These are phyloP conservation scores for Adineta ricciae DNA, from an alignment of 2,888 invertebrate species.

Conservation along the genomic window DNA sequence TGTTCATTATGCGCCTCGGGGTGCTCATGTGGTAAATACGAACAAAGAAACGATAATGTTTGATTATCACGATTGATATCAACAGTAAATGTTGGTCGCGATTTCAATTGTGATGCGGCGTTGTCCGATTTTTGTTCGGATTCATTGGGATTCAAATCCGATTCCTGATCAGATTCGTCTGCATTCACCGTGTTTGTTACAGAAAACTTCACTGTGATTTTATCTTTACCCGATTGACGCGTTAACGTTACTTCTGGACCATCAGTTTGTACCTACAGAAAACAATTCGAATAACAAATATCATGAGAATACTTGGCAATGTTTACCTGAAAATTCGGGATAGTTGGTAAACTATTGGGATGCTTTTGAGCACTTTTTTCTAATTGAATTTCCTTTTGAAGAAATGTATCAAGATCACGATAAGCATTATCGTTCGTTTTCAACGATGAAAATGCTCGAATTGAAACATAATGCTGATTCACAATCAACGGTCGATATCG, in stretches of 20 bases:
- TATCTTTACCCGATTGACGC: constrained; percentile 57
- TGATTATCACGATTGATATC: constrained; percentile 66
- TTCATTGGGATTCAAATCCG: constrained; percentile 57
- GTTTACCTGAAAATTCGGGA: constrained; percentile 65
- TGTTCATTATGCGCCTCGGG: constrained; percentile 38
- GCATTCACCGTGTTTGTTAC: constrained; percentile 88
- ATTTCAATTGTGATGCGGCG: constrained; percentile 58
- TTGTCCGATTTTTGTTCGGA: background rate
- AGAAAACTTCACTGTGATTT: constrained; percentile 71
- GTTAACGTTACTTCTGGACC: constrained; percentile 74
- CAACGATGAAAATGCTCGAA: background rate
- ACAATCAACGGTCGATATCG: background rate
- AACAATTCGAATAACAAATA: background rate
- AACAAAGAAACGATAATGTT: constrained; percentile 72
- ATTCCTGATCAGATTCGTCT: constrained; percentile 56
- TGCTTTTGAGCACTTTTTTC: constrained; percentile 67
- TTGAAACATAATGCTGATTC: background rate
- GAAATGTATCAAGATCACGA: constrained; percentile 66
- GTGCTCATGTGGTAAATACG: constrained; percentile 59
- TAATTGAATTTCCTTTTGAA: constrained; percentile 81
- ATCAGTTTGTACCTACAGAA: constrained; percentile 57
- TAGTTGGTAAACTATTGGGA: constrained; percentile 63
- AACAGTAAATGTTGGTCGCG: constrained; percentile 79
- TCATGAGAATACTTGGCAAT: background rate
- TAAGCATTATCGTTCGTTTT: constrained; percentile 30